Base-by-base conservation (phyloP, 2,797 vertebrate genomes). In the Rhinella marina region DNA sequence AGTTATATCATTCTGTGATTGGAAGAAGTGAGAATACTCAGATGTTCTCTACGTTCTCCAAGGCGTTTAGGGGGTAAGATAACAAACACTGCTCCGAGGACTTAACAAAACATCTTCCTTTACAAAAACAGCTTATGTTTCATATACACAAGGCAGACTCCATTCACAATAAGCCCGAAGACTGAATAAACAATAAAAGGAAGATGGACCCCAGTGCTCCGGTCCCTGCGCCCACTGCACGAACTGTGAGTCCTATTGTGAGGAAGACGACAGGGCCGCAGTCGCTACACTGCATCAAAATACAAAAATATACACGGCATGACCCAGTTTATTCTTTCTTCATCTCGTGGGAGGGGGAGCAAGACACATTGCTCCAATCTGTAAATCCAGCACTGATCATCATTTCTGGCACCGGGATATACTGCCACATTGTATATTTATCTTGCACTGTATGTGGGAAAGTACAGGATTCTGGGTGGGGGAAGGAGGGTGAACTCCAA, bases 291-390 rank as follows among this genome's bases (percentile, higher is more conserved):
- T 50, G 11, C 57, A 70, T 88, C 82, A 85, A 48, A 29, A 14
- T 54, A 88, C 17, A 29, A 80, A 84, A 84, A 80, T 88, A 84
- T 81, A 88, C 82, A 85, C 17, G 21, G 62, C 75, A 61, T 75
- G 77, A 88, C 76, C 78, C 48, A 72, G 14, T 19, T 23, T 66
- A 8, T 25, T 21, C n/a, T 66, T 81, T 56, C 25, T 52, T 56
- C 7, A 56, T 68, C 29, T 62, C 56, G 13, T 19, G 27, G 32
- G 23, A 7, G 41, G 16, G 32, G 32, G 70, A 73, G 7, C 32
- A 41, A 16, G 68, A 32, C 29, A 62, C 57, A 14, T 23, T 19
- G 48, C 73, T 27, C n/a, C 64, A 52, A 70, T 54, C 66, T 83
- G 66, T n/a, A 80, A 32, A 81, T 50, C 27, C 59, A n/a, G 21